Evolutionary conservation across 2,113 vertebrate species (phyloP), one percentile per base, ranked within the genome.

Genomic region (Nyctibius bracteatus): DNA sequence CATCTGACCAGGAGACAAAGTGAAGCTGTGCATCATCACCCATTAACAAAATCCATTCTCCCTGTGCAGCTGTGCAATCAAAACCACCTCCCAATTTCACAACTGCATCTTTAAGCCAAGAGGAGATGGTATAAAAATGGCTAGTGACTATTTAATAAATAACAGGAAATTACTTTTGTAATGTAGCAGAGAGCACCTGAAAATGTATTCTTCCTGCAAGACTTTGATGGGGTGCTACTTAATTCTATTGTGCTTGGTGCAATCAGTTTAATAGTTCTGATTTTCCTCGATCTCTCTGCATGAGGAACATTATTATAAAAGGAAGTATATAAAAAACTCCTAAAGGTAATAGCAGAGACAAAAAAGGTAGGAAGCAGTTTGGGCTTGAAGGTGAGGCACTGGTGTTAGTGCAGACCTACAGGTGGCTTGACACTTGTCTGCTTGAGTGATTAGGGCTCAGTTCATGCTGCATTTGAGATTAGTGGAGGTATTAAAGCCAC

Each of bases 281-380:
- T 92, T 92, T 92, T 59, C 73, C 81, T 44, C 86, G 89, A 94
- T 61, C 55, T 91, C 82, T 77, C 86, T 72, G 77, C 65, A 63
- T 1, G 8, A 71, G 33, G 72, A 78, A 59, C 27, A 44, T 78
- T 47, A 59, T 57, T 79, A 87, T 55, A n/a, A 92, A 88, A 94
- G 33, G 8, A 59, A 52, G 17, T 10, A n/a, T 11, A 91, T 62
- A 39, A 54, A 85, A 78, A 49, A 78, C 24, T 37, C 41, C 65
- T 63, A 47, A 43, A 89, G 37, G 43, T 67, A 92, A 74, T 5
- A 68, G n/a, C 9, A 63, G 55, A 78, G 65, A 66, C n/a, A 90
- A 65, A 86, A 73, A 39, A 10, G 3, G 12, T 33, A 86, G 39
- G 57, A 89, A 41, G 43, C 51, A 43, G 8, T 15, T 74, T 71